Evolutionary conservation across 2,888 invertebrate species (phyloP).

Genomic region (Eupithecia centaureata): DNA sequence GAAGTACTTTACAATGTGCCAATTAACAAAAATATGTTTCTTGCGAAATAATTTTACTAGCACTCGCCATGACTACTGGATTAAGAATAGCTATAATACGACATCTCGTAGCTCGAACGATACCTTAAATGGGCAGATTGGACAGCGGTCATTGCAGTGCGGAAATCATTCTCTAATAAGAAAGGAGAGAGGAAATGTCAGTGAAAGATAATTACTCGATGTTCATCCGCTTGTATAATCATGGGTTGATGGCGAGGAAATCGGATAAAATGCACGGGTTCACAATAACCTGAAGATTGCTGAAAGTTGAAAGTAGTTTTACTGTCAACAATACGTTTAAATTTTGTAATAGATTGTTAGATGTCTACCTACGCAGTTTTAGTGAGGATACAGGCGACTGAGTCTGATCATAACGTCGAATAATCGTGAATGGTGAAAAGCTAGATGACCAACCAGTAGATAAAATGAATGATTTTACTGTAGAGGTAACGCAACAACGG

Average conservation of each 20-base stretch:
- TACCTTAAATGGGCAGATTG: conserved; percentile 3
- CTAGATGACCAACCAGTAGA: background rate
- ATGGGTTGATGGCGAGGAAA: background rate
- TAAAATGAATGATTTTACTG: background rate
- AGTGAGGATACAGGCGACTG: too few relatives aligned
- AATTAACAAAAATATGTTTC: background rate
- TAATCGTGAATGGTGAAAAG: background rate
- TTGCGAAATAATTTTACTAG: background rate
- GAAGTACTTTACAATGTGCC: background rate
- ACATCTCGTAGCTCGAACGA: background rate
- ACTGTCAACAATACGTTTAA: background rate
- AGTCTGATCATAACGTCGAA: too few relatives aligned
- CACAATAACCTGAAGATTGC: background rate
- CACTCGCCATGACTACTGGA: background rate
- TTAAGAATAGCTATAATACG: background rate
- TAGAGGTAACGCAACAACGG: background rate
- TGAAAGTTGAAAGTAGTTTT: background rate
- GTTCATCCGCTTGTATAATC: conserved; percentile 26
- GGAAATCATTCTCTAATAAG: conserved; percentile 25
- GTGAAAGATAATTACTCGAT: conserved; percentile 25
- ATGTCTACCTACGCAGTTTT: background rate
- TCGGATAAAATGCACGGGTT: background rate
- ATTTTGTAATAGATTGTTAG: background rate
- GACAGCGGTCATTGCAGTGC: conserved; percentile 7
- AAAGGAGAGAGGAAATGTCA: conserved; percentile 35